Base-by-base conservation (phyloP, 2,797 vertebrate species). In the Oceanodroma leucorhoa region DNA sequence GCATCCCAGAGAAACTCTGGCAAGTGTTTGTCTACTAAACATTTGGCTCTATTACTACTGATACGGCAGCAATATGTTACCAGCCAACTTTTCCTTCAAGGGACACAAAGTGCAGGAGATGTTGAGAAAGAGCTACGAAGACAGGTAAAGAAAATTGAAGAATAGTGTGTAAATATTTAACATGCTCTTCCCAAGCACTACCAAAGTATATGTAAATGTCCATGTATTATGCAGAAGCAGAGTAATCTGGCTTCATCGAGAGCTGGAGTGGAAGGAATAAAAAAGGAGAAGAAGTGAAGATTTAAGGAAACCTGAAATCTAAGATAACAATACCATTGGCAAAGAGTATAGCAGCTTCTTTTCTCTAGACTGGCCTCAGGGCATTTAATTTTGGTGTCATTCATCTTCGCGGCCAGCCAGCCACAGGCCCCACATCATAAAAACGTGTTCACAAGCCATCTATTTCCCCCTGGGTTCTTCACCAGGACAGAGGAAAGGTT, bases 401-500 rank as follows among this genome's bases (percentile, higher is more conserved):
- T 82, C 38, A 69, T 45, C 27, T 54, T 65, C 6, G 6, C 90
- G 20, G 7, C 29, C 57, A 69, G 46, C 6, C 57, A 80, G 27
- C n/a, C 38, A 51, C 43, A 72, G 26, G 66, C 46, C n/a, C 24
- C 24, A 23, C 20, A 46, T 76, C 36, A 57, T 14, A 41, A 66
- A 65, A 78, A 55, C 23, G 20, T 27, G 12, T 32, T 86, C 62
- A 87, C 24, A 54, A 83, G 36, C 14, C 29, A 43, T 5, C 38
- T 48, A 11, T 65, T 73, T 51, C 23, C 72, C 58, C 43, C 40
- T 10, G 24, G 58, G 70, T 45, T 92, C 88, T 91, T 62, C 83
- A 55, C 23, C 70, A 97, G 27, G 46, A 95, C 94, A 84, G 21
- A 34, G 73, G 55, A 91, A 78, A 73, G 7, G 40, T 66, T 97